Evolutionary conservation across 2,113 vertebrate genomes (phyloP).

Genomic region (Daphoenositta chrysoptera): DNA sequence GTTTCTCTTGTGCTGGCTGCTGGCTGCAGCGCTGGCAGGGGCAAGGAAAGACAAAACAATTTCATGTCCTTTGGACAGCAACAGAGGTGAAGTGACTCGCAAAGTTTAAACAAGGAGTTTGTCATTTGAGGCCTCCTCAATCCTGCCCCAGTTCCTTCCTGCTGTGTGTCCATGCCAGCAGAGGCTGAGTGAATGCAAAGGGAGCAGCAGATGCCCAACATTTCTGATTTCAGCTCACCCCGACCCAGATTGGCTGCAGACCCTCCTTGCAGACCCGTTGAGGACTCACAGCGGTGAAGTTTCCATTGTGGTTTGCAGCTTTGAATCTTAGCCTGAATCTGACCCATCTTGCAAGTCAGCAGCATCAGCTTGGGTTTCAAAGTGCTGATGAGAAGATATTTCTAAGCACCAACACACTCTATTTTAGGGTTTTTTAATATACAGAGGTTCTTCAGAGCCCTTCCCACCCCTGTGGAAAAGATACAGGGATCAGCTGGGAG

Average conservation of each 20-base stretch:
- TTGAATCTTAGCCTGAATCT: neutral
- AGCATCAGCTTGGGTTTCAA: neutral
- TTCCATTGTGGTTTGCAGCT: neutral
- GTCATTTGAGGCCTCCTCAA: neutral
- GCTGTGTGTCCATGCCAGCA: neutral
- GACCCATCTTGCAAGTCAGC: constrained; percentile 6
- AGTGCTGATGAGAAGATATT: neutral
- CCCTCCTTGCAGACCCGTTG: neutral
- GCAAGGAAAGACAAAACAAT: neutral
- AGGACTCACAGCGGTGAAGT: neutral
- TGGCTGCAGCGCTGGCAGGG: neutral
- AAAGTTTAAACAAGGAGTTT: neutral
- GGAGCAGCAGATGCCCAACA: neutral
- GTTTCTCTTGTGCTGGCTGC: neutral
- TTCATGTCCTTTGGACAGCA: neutral
- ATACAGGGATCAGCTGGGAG: neutral
- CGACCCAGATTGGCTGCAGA: neutral
- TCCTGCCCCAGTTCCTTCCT: neutral
- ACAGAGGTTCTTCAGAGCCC: neutral
- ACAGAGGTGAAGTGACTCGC: neutral
- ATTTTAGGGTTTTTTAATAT: neutral
- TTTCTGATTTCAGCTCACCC: neutral
- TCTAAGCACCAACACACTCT: neutral
- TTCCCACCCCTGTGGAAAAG: neutral
- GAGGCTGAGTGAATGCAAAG: neutral